Evolutionary conservation across 2,888 invertebrate genomes (phyloP).

Genomic region (Troglohyphantes excavatus): DNA sequence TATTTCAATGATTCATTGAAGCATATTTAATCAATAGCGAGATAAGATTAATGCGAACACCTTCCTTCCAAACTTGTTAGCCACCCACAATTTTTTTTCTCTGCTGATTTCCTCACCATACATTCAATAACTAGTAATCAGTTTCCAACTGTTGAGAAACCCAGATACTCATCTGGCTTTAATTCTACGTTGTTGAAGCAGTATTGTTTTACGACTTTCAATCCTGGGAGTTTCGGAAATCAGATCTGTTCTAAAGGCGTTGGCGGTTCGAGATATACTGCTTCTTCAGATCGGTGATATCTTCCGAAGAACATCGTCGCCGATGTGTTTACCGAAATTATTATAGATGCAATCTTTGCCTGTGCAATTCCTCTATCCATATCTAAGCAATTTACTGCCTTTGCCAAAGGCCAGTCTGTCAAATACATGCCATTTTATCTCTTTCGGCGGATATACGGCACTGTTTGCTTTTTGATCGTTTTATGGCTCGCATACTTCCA

Average conservation of each 20-base stretch:
- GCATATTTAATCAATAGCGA: too few relatives aligned
- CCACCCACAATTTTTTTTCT: too few relatives aligned
- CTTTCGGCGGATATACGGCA: slow-evolving; percentile 62
- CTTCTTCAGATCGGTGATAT: slow-evolving; percentile 31
- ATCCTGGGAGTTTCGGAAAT: neutral
- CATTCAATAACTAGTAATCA: too few relatives aligned
- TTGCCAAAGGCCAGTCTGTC: slow-evolving; percentile 76
- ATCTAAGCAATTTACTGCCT: slow-evolving; percentile 71
- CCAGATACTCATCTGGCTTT: too few relatives aligned
- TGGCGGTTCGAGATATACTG: neutral
- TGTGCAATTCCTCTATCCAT: slow-evolving; percentile 58
- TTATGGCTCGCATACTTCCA: slow-evolving; percentile 67
- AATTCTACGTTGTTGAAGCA: neutral
- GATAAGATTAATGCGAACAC: too few relatives aligned
- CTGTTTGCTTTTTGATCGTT: slow-evolving; percentile 77
- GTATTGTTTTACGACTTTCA: neutral
- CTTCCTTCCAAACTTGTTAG: too few relatives aligned
- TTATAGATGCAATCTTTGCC: slow-evolving; percentile 71
- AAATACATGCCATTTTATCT: slow-evolving; percentile 71
- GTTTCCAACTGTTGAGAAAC: too few relatives aligned
- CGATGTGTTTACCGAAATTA: slow-evolving; percentile 70
- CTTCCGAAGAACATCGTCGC: slow-evolving; percentile 43
- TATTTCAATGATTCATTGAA: too few relatives aligned
- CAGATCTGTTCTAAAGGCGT: neutral
- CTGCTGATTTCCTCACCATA: too few relatives aligned